Percentiles rank a stretch among this genome's conserved stretches.
These are phyloP conservation scores for Raja brachyura DNA, from an alignment of 2,113 vertebrate species.

Conservation along the genomic window DNA sequence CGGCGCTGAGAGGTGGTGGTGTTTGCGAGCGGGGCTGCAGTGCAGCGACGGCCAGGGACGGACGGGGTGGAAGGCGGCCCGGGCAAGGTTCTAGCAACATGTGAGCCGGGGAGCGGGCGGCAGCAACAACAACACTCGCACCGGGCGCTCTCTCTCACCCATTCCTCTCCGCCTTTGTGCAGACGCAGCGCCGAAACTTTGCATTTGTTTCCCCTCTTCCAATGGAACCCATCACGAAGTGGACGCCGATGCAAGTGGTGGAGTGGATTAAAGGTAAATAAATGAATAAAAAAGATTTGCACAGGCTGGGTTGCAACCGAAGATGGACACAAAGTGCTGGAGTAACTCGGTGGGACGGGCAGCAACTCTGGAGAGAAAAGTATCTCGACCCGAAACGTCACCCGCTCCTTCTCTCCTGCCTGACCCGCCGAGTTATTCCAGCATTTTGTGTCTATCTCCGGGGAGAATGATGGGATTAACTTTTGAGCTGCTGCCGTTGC, in stretches of 20 bases:
- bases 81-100: background rate
- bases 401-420: too few relatives aligned
- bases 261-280: conserved; percentile 62
- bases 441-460: too few relatives aligned
- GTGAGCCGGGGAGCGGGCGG: background rate
- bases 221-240: conserved; percentile 65
- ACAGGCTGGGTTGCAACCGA: too few relatives aligned
- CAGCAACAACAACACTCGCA: background rate
- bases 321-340: too few relatives aligned
- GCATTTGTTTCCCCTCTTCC: background rate
- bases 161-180: background rate
- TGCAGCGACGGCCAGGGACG: background rate
- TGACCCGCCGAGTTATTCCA: too few relatives aligned
- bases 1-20: too few relatives aligned
- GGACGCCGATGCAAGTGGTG: conserved; percentile 67
- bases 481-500: background rate
- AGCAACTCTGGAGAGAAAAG: too few relatives aligned
- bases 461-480: conserved; percentile 6
- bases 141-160: background rate
- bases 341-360: too few relatives aligned
- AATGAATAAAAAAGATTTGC: too few relatives aligned
- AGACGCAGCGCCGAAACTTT: too few relatives aligned
- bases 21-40: too few relatives aligned
- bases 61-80: background rate
- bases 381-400: too few relatives aligned